Evolutionary conservation across 2,888 invertebrate species (phyloP), one percentile per base, ranked within the genome.

Genomic region (Himalopsyche japonica): DNA sequence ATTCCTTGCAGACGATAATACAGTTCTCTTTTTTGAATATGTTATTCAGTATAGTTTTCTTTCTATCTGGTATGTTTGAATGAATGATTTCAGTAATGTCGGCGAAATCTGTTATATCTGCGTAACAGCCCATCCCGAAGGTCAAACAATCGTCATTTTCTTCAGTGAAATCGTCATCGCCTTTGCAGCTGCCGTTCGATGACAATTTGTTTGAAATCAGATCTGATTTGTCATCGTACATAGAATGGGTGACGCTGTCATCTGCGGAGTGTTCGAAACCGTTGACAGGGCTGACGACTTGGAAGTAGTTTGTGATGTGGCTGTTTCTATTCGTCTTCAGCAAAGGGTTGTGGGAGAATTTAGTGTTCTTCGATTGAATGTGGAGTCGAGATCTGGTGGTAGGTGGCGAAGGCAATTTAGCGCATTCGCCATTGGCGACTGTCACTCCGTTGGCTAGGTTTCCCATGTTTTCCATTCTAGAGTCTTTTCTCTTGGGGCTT

Each of bases 401-500:
- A 15, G 86, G 86, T 3, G 86, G 86, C 10, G 86, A 86, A 20
- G 82, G 79, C 5, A 78, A 30, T 49, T 84, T 84, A 12, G 37
- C 30, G 24, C 34, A 12, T 10, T 81, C 76, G 4, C 48, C 64
- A 32, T 82, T 47, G 15, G 49, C 24, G 6, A 64, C 20, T 8
- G 49, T 57, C 24, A 83, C 81, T 30, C 85, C 83, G 34, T 85
- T 82, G 49, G 85, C 82, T 5, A 83, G 34, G 32, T 83, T 82
- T 43, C 78, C 84, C n/a, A 83, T 86, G 64, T 88, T 88, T 87
- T 90, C 90, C 15, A 91, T 87, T 88, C 89, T 90, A 85, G 90
- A 90, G 87, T 91, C 91, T 89, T 91, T 91, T 86, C 91, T 89
- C 86, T 91, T 91, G 18, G 91, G 91, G 86, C 91, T 91, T 37